Conservation (phyloP, 2,888 invertebrate species). For the Cyclophora albipunctata region DNA sequence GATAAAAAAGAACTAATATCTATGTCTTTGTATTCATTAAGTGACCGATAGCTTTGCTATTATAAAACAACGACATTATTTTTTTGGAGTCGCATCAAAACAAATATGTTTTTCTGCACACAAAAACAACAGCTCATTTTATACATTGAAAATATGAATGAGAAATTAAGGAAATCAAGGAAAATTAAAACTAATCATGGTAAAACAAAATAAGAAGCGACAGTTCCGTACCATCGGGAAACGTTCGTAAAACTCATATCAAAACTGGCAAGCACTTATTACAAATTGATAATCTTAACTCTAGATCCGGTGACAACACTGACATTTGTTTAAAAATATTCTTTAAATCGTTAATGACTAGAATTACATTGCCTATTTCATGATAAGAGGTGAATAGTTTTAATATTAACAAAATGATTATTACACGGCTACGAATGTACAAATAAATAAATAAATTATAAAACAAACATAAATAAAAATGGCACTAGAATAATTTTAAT, state of each 20-base stretch:
- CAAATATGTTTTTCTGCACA: conserved; percentile 57
- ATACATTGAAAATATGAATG: conserved; percentile 40
- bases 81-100: conserved; percentile 41
- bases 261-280: conserved; percentile 68
- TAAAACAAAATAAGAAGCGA: conserved; percentile 14
- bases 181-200: conserved; percentile 20
- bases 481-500: conserved; percentile 39
- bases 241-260: conserved; percentile 20
- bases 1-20: conserved; percentile 48
- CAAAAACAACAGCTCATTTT: conserved; percentile 36
- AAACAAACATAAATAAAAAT: conserved; percentile 42
- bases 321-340: conserved; percentile 61
- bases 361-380: conserved; percentile 36
- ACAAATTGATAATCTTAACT: conserved; percentile 65
- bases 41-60: conserved; percentile 5
- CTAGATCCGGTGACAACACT: conserved; percentile 68
- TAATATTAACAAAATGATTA: not conserved
- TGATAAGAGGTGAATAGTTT: not conserved
- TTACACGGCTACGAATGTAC: conserved; percentile 18
- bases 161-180: conserved; percentile 36
- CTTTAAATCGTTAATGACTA: conserved; percentile 39
- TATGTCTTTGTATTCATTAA: conserved; percentile 23
- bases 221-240: conserved; percentile 11
- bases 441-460: conserved; percentile 38
- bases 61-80: conserved; percentile 29